Evolutionary conservation across 2,113 vertebrate species (phyloP), one percentile per base, ranked within the genome.

Genomic region (Lucifuga dentata): DNA sequence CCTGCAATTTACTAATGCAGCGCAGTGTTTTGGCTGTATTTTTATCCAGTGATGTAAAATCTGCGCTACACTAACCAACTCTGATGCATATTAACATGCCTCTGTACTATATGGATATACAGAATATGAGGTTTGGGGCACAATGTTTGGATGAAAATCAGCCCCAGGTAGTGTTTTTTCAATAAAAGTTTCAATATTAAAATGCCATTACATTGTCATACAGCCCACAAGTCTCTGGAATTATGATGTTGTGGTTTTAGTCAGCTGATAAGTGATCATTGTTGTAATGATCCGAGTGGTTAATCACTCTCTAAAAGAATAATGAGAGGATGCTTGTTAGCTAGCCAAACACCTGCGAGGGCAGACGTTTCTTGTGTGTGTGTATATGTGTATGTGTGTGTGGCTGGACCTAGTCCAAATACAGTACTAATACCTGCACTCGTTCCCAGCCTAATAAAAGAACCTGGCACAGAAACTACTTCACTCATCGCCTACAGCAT

Each of bases 291-390:
- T 76, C 68, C 8, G 56, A 65, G 73, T 76, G 53, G 77, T 83
- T 87, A 89, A 89, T 91, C 58, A 59, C 76, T 74, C 76, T 71
- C 74, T 80, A 82, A 89, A 80, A 83, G 76, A 87, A 84, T 88
- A 89, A 90, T 87, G 87, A 89, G 87, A 57, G 36, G 63, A 72
- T 20, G 51, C 71, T 83, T 82, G 86, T 87, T 85, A 84, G 79
- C 68, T 73, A 86, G 76, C 79, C 64, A 69, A 85, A 85, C 90
- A 91, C 81, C 89, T 90, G 87, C 73, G 78, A 84, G 82, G 79
- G 81, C 83, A 86, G 86, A 69, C 76, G 9, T 33, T 80, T 45
- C 68, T 73, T 67, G 33, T 39, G 70, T 63, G 70, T 67, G 45
- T 57, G 29, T 45, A 36, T 64, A 32, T 51, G 68, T 46, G 49